Evolutionary conservation across 35 echinoderm and acorn worm genomes (phyloP), one percentile per base, ranked within the genome.

Genomic region (Ophioderma brevispina): DNA sequence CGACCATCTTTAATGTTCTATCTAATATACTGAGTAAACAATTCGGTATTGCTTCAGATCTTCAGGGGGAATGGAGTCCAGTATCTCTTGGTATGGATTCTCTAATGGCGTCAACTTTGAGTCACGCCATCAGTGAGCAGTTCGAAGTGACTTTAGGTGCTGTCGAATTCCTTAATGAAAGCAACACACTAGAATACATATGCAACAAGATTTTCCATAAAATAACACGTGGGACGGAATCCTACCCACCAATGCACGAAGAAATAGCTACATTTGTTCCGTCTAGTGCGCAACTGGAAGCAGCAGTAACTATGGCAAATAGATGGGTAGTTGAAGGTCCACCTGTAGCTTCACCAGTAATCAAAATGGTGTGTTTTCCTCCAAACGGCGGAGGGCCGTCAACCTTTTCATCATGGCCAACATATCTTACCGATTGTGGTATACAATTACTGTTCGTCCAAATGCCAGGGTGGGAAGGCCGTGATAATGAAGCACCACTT

Each of bases 121-220:
- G 89, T 1, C 59, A 75, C 25, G 33, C 81, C 10, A 76, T 95
- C 32, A 37, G 38, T 35, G 43, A 82, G 37, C 64, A 77, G 36
- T 95, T 91, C 84, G 49, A 79, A 35, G 89, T 91, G 35, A 83
- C 52, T 25, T 36, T 91, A 14, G 52, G 55, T 36, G 43, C 89
- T 36, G 85, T 95, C 0, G 94, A 95, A 32, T 70, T 95, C 0
- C 78, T 95, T 8, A 95, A 95, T 75, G 94, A 87, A 39, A 87
- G 80, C 13, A 81, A 75, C 52, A 91, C 89, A 13, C 64, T 91
- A 0, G 13, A 38, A 21, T 33, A 1, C 2, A 34, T 86, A 17
- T 28, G 46, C 14, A 38, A 64, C 8, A 83, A 34, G 28, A 91
- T 75, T 28, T 84, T 82, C 32, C 80, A 77, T 77, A 42, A 21